Percentiles rank a stretch among this genome's conserved stretches.
These are phyloP conservation scores for Agrilus planipennis DNA, from an alignment of 1,140 invertebrate genomes.

Conservation along the genomic window DNA sequence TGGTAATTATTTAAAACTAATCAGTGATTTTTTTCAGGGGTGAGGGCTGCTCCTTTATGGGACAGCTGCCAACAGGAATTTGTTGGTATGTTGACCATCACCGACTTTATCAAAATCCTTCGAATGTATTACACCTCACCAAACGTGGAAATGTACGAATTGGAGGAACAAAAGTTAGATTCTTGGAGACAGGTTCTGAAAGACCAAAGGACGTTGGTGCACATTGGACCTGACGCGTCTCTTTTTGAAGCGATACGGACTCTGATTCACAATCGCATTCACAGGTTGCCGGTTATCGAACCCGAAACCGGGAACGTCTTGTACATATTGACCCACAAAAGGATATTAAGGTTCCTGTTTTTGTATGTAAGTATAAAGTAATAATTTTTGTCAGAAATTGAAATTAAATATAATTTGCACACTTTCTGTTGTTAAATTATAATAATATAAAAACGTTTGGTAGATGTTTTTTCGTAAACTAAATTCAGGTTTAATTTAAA, in stretches of 20 bases:
- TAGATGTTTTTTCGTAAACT: too few species aligned
- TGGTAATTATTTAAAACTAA: too few species aligned
- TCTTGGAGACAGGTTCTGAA: conserved; percentile 81
- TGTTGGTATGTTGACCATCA: conserved; percentile 97
- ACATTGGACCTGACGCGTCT: conserved; percentile 77
- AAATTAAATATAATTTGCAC: neutral
- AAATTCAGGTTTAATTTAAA: too few species aligned
- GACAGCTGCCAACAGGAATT: conserved; percentile 84
- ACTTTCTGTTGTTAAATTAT: too few species aligned
- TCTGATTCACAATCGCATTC: conserved; percentile 87
- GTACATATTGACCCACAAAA: conserved; percentile 97
- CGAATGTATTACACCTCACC: conserved; percentile 96
- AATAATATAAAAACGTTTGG: too few species aligned
- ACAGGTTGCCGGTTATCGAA: conserved; percentile 95
- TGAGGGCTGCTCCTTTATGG: conserved; percentile 95
- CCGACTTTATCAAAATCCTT: conserved; percentile 98
- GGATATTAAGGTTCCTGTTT: conserved; percentile 95
- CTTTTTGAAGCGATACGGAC: conserved; percentile 88
- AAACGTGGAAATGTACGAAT: conserved; percentile 82
- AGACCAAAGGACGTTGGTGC: conserved; percentile 71
- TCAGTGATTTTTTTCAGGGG: conserved; percentile 44
- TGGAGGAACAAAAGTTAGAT: conserved; percentile 95
- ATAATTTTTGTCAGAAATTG: neutral
- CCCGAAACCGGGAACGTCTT: conserved; percentile 90
- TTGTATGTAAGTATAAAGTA: conserved; percentile 95